These are phyloP conservation scores for Synanceia verrucosa DNA, from an alignment of 2,797 vertebrate genomes.

Conservation along the genomic window DNA sequence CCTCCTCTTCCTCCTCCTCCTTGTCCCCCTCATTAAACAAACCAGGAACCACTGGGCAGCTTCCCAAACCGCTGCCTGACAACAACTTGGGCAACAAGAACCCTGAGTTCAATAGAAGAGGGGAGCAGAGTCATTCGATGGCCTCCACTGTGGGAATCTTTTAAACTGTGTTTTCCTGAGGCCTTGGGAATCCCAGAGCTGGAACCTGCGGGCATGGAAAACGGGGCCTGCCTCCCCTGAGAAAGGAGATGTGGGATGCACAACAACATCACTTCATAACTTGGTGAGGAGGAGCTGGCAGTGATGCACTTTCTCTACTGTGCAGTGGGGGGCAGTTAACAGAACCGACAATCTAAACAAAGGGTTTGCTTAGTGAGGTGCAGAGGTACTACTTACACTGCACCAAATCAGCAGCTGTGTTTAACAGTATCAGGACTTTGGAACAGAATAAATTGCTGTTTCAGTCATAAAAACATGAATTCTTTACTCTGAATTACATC, in stretches of 20 bases:
- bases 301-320: conserved; percentile 40
- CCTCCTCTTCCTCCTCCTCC: conserved; percentile 26
- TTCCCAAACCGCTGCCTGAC: conserved; percentile 79
- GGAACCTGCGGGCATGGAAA: conserved; percentile 81
- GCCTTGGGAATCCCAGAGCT: conserved; percentile 81
- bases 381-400: background rate
- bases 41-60: conserved; percentile 70
- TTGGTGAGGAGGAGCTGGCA: conserved; percentile 31
- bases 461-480: background rate
- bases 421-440: background rate
- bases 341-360: background rate
- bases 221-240: conserved; percentile 58
- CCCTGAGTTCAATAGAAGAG: conserved; percentile 59
- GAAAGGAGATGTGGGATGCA: conserved; percentile 47
- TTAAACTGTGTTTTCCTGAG: conserved; percentile 83
- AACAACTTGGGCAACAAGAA: conserved; percentile 75
- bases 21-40: conserved; percentile 49
- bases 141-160: conserved; percentile 82
- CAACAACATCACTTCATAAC: conserved; percentile 53
- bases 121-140: conserved; percentile 67
- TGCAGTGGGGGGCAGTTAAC: conserved; percentile 1
- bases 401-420: background rate
- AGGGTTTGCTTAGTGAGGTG: background rate
- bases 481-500: too few relatives aligned
- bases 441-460: background rate